A percentile compares a stretch with the other conserved stretches of the same genome.
Evolutionary conservation across 2,113 vertebrate genomes (phyloP).

Genomic region (Ctenomys sociabilis): DNA sequence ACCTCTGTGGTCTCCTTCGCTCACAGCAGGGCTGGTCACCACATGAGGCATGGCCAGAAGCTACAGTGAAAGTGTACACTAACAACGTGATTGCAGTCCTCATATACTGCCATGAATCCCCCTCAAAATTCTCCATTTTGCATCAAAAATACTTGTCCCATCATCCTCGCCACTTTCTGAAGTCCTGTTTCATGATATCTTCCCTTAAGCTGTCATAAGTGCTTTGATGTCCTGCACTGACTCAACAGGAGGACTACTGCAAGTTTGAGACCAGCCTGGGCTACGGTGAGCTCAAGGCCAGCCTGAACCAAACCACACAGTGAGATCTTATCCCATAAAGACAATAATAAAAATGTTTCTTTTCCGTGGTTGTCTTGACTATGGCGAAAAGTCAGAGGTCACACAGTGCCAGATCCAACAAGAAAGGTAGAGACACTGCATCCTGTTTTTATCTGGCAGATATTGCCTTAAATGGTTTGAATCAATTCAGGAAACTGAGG

Average conservation of each 20-base stretch:
- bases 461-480: too few species aligned
- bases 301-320: too few species aligned
- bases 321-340: too few species aligned
- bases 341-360: too few species aligned
- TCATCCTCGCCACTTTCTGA: background rate
- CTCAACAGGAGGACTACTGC: too few species aligned
- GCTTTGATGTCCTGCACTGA: background rate
- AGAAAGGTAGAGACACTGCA: too few species aligned
- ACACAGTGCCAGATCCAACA: too few species aligned
- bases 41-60: background rate
- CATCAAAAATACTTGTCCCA: background rate
- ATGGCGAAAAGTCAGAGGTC: background rate
- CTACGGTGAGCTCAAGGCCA: too few species aligned
- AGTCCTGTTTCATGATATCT: background rate
- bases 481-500: too few species aligned
- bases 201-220: background rate
- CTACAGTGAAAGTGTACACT: background rate
- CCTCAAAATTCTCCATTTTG: background rate
- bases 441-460: too few species aligned
- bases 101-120: background rate
- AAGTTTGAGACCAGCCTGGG: too few species aligned
- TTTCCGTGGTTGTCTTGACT: too few species aligned
- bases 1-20: background rate
- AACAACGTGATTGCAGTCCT: background rate
- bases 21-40: background rate